Evolutionary conservation across 2,113 vertebrate genomes (phyloP).

Genomic region (Egretta garzetta): DNA sequence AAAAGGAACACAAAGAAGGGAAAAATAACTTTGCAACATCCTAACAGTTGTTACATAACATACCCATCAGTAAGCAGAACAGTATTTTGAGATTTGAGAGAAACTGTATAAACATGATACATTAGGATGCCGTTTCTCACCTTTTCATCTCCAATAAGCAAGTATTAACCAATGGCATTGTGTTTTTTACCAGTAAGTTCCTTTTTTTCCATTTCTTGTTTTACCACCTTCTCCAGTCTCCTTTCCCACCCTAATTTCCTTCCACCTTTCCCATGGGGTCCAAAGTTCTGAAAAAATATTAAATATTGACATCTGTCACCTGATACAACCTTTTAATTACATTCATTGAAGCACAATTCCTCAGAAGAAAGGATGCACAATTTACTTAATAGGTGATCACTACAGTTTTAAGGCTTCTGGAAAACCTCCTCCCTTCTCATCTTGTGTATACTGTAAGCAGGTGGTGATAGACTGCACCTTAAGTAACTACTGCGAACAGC

Average conservation of each 20-base stretch:
- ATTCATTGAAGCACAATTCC: neutral
- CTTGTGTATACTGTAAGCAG: neutral
- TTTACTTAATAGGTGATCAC: neutral
- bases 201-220: slow-evolving; percentile 43
- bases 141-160: slow-evolving; percentile 72
- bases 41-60: neutral
- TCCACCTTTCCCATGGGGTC: slow-evolving; percentile 62
- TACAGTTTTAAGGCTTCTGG: neutral
- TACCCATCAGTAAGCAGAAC: neutral
- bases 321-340: neutral
- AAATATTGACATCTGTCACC: neutral
- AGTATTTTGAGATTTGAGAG: neutral
- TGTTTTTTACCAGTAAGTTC: slow-evolving; percentile 55
- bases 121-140: slow-evolving; percentile 10
- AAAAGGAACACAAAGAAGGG: neutral
- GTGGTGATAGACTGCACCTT: neutral
- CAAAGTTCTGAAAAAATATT: slow-evolving; percentile 11
- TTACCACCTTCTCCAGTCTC: slow-evolving; percentile 35
- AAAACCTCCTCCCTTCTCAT: neutral
- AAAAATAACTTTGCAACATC: neutral
- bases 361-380: neutral
- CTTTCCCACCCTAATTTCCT: slow-evolving; percentile 67
- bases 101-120: neutral
- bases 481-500: neutral
- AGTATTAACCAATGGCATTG: slow-evolving; percentile 67